phyloP scores from a whole-genome alignment of 2,113 vertebrate species.

The Hoplias malabaricus region DNA sequence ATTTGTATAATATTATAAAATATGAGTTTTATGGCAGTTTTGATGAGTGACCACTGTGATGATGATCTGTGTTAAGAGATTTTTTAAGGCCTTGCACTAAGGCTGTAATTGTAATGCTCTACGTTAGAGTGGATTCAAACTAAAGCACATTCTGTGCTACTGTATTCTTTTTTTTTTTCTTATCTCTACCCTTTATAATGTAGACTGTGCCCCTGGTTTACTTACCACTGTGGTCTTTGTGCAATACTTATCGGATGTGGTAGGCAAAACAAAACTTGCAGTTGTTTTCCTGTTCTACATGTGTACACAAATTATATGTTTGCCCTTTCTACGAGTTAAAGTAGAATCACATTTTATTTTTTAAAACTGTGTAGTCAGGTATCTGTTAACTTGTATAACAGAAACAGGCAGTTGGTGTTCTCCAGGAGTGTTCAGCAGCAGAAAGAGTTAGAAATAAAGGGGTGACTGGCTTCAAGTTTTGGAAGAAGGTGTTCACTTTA shows the following conservation, averaged over 20 bases:
- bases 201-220: not conserved
- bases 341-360: too few relatives aligned
- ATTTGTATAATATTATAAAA: conserved; percentile 1
- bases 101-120: conserved; percentile 26
- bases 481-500: too few relatives aligned
- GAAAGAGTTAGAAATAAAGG: too few relatives aligned
- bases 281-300: not conserved
- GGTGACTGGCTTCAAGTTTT: too few relatives aligned
- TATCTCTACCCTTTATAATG: not conserved
- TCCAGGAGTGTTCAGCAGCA: too few relatives aligned
- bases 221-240: not conserved
- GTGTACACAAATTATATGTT: not conserved
- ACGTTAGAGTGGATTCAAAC: conserved; percentile 47
- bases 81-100: not conserved
- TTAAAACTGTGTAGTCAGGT: too few relatives aligned
- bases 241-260: not conserved
- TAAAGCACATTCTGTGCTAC: conserved; percentile 38
- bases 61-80: not conserved
- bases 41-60: not conserved
- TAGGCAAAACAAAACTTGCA: not conserved
- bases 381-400: too few relatives aligned
- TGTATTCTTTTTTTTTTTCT: not conserved
- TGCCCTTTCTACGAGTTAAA: not conserved
- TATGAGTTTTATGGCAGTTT: not conserved
- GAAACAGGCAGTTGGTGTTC: too few relatives aligned